A percentile compares a stretch with the other conserved stretches of the same genome.
These are phyloP conservation scores for Salvelinus alpinus DNA, from an alignment of 2,113 vertebrate species.

Conservation along the genomic window DNA sequence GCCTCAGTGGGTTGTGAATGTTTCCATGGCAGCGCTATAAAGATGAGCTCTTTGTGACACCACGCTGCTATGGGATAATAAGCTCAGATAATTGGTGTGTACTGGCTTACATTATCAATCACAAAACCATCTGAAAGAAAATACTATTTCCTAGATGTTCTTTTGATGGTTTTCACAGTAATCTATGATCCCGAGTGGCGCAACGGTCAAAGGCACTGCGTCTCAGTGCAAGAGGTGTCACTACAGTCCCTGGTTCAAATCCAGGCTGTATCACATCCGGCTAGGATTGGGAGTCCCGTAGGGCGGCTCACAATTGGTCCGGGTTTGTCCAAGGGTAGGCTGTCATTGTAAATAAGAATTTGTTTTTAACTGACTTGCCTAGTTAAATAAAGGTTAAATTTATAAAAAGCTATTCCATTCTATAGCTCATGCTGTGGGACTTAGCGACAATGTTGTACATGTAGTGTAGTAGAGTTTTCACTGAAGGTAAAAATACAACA, in stretches of 20 bases:
- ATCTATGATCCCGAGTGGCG: no score
- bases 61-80: constrained; percentile 52
- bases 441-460: background rate
- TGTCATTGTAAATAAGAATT: no score
- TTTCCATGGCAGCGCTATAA: constrained; percentile 54
- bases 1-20: constrained; percentile 68
- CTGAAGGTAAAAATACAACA: background rate
- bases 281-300: no score
- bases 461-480: background rate
- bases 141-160: background rate
- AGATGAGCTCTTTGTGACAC: constrained; percentile 34
- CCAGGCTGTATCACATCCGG: no score
- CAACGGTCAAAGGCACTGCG: no score
- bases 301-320: no score
- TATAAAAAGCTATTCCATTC: no score
- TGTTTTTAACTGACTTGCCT: no score
- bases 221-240: no score
- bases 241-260: no score
- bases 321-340: no score
- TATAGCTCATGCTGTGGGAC: background rate
- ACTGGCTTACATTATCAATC: constrained; percentile 61
- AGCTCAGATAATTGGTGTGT: constrained; percentile 64
- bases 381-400: no score
- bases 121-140: constrained; percentile 35
- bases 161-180: background rate